Conservation (phyloP, 1,140 invertebrate genomes). For the Scylla paramamosain region DNA sequence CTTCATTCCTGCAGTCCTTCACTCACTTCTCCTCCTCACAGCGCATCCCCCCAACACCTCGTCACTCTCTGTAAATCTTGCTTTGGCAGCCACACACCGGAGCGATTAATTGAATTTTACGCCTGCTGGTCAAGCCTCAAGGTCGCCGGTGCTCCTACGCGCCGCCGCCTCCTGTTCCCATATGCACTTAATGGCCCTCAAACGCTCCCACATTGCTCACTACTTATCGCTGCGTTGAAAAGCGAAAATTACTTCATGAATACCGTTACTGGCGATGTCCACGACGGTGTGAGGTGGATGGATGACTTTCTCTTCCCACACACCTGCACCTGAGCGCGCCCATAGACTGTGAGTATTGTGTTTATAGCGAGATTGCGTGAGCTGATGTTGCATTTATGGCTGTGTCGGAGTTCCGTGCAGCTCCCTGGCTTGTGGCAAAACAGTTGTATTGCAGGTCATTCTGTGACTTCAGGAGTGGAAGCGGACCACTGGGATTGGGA, state of each 20-base stretch:
- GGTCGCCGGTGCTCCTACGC: neutral
- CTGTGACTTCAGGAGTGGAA: no score
- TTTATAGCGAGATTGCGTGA: no score
- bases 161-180: neutral
- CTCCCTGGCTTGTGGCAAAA: no score
- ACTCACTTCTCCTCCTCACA: neutral
- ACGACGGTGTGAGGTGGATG: no score
- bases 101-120: neutral
- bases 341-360: no score
- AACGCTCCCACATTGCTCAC: constrained; percentile 8
- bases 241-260: neutral
- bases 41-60: neutral
- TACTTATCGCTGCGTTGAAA: neutral
- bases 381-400: no score
- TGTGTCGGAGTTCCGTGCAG: no score
- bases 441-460: no score
- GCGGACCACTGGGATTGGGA: no score
- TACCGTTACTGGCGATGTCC: no score
- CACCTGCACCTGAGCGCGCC: no score
- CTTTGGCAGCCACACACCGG: neutral
- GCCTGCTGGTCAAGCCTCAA: neutral
- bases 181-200: neutral
- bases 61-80: neutral
- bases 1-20: neutral
- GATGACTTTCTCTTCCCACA: no score